A percentile compares a stretch with the other conserved stretches of the same genome.
Conservation (phyloP, 2,888 invertebrate genomes). For the Trichopoda pennipes region DNA sequence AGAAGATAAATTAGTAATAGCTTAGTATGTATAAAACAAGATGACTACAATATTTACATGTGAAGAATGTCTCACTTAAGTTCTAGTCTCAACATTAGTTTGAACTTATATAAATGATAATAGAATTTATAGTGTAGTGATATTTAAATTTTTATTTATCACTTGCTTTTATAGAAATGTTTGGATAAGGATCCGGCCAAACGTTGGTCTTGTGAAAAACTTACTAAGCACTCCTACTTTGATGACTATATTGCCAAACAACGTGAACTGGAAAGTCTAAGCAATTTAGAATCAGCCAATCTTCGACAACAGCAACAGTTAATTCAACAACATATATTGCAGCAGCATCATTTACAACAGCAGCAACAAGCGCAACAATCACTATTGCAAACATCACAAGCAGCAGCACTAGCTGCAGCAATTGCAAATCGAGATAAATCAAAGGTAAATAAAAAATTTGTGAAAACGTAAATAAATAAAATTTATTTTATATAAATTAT, state of each 20-base stretch:
- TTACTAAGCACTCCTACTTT: constrained; percentile 95
- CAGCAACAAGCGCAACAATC: constrained; percentile 68
- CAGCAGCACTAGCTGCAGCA: constrained; percentile 59
- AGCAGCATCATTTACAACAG: constrained; percentile 73
- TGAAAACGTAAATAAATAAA: too few relatives aligned
- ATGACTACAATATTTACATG: too few relatives aligned
- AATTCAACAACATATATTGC: constrained; percentile 76
- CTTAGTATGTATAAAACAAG: too few relatives aligned
- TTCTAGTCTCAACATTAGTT: too few relatives aligned
- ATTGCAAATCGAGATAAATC: constrained; percentile 83
- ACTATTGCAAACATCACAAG: constrained; percentile 60
- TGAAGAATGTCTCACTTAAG: too few relatives aligned
- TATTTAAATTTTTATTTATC: background rate
- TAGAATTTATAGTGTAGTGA: too few relatives aligned
- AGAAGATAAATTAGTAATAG: too few relatives aligned
- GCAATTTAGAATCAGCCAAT: constrained; percentile 78
- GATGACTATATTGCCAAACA: constrained; percentile 92
- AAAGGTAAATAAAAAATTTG: constrained; percentile 81
- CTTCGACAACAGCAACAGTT: constrained; percentile 76
- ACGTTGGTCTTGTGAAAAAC: constrained; percentile 95
- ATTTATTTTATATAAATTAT: too few relatives aligned
- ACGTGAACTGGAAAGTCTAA: constrained; percentile 83
- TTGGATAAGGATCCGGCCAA: constrained; percentile 96
- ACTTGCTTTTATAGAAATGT: constrained; percentile 88
- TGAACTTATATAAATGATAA: too few relatives aligned